Base-by-base conservation (phyloP, 2,888 invertebrate genomes). In the Caenorhabditis plicata region DNA sequence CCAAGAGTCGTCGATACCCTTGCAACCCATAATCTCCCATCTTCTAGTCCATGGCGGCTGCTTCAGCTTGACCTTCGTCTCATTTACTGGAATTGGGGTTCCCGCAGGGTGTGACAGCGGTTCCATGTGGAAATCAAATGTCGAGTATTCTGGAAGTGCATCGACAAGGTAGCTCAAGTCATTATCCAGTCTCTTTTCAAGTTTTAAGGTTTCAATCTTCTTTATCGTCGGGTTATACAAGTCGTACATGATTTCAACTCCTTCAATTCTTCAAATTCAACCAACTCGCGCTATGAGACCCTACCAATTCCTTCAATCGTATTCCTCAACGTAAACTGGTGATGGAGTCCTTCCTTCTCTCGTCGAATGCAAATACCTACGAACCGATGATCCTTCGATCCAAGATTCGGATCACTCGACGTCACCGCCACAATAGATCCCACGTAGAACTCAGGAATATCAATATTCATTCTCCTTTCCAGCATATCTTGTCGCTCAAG, bases 401-500 rank as follows among this genome's bases (percentile, higher is more conserved):
- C 70, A 50, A 77, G 44, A 46, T 74, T 74, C 15, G 58, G 48
- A 15, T 79, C 80, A 2, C 75, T 66, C 11, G 69, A 63, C 5
- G 80, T 80, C 13, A 80, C 80, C 7, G 80, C 80, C 7, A 80
- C 67, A 23, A 80, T 73, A 5, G 80, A 79, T 7, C 79, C 78
- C 77, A 95, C 94, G 85, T 95, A 98, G 85, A 98, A 98, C 82
- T 96, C 95, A 0, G 98, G 96, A 65, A 99, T 89, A 80, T 90
- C 89, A 64, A 98, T 86, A 61, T 88, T 85, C 44, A 83, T 84
- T 71, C 94, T 85, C 53, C 98, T 85, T 54, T 88, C 87, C 26
- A 96, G 81, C 96, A 98, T 96, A 81, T 99, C 98, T 60, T 85
- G 83, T 56, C 96, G 86, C 81, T 96, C 95, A 15, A 98, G 82